Percentiles rank a stretch among this genome's conserved stretches.
Conservation (phyloP, 2,888 invertebrate genomes). For the Brachyptera putata region DNA sequence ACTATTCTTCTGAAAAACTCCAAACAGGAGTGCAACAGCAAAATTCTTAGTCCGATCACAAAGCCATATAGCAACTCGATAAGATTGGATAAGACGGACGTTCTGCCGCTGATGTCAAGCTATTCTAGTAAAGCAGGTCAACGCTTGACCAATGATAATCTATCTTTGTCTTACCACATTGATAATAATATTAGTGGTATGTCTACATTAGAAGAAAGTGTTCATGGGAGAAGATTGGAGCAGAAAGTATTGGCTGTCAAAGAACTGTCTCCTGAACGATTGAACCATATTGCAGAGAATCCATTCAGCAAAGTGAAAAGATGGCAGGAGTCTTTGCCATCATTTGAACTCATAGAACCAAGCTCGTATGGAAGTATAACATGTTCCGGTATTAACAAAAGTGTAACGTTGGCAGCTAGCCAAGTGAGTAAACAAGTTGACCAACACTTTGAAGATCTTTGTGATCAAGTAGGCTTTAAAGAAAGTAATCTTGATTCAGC, state of each 20-base stretch:
- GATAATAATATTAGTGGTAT: background rate
- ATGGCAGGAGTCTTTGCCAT: slow-evolving; percentile 34
- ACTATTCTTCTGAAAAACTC: background rate
- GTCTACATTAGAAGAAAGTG: too few relatives aligned
- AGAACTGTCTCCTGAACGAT: background rate
- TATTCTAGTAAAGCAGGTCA: background rate
- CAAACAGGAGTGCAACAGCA: background rate
- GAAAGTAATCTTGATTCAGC: background rate
- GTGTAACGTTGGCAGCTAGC: background rate
- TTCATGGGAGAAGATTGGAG: too few relatives aligned
- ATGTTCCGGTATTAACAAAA: background rate
- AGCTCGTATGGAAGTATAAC: slow-evolving; percentile 3
- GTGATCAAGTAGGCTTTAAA: background rate
- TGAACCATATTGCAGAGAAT: slow-evolving; percentile 10
- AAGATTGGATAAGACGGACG: background rate
- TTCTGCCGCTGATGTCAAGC: background rate
- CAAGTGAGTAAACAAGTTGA: background rate
- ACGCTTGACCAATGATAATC: background rate
- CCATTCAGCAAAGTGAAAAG: slow-evolving; percentile 32
- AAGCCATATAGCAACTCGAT: background rate
- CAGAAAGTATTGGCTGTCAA: background rate
- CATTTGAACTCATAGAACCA: slow-evolving; percentile 23
- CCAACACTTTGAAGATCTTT: background rate
- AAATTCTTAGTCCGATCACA: background rate
- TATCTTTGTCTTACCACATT: background rate